Evolutionary conservation across 2,888 invertebrate genomes (phyloP).

Genomic region (Troglohyphantes excavatus): DNA sequence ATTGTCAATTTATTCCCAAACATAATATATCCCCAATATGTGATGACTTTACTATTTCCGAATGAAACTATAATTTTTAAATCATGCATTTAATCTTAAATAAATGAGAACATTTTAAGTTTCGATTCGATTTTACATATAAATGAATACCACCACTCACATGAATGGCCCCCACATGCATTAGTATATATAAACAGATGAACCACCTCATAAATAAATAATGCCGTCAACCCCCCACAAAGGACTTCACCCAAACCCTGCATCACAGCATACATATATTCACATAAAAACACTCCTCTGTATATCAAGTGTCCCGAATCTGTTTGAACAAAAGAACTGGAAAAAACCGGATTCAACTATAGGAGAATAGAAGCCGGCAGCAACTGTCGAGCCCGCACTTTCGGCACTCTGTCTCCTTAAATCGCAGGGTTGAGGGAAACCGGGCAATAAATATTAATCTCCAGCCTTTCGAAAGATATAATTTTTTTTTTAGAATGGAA

Average conservation of each 20-base stretch:
- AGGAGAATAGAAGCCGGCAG: neutral
- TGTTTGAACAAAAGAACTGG: constrained; percentile 43
- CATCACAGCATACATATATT: constrained; percentile 1
- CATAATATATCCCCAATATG: no score
- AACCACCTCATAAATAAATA: constrained; percentile 7
- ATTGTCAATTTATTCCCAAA: no score
- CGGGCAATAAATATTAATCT: constrained; percentile 61
- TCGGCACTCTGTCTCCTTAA: constrained; percentile 36
- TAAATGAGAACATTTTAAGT: no score
- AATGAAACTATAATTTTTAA: no score
- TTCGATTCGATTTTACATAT: no score
- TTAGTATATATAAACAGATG: neutral
- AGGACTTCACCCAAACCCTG: neutral
- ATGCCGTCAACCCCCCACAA: neutral
- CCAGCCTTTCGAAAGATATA: constrained; percentile 10
- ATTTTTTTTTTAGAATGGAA: neutral
- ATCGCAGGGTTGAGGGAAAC: constrained; percentile 41
- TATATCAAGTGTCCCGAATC: constrained; percentile 16
- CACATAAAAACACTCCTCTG: neutral
- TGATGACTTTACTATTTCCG: no score
- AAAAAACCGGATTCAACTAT: neutral
- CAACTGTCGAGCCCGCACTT: constrained; percentile 25
- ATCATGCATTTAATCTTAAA: no score
- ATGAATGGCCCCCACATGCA: no score
- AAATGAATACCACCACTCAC: no score